phyloP scores from a whole-genome alignment of 2,888 invertebrate genomes.

The Dryobotodes eremita region DNA sequence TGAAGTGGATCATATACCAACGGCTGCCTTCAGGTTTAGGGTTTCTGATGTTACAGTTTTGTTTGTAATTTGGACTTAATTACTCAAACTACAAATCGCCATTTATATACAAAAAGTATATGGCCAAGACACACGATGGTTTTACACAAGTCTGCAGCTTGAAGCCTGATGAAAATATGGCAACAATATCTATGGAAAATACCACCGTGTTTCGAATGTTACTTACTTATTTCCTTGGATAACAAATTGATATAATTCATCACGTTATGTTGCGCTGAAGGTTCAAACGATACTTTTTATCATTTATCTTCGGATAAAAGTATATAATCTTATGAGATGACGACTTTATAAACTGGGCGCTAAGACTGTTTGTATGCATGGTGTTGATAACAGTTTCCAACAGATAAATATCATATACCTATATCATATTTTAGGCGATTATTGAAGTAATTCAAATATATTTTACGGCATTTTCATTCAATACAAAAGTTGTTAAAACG shows the following conservation, averaged over 20 bases:
- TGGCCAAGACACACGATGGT: not conserved
- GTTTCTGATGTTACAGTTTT: not conserved
- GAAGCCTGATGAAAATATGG: not conserved
- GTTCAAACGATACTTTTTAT: constrained; percentile 70
- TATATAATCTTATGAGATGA: constrained; percentile 60
- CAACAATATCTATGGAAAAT: constrained; percentile 42
- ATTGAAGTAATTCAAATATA: not conserved
- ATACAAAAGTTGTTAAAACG: not conserved
- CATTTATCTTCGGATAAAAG: constrained; percentile 74
- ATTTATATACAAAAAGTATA: not conserved
- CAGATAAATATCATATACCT: constrained; percentile 26
- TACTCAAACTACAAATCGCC: not conserved
- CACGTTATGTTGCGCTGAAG: constrained; percentile 42
- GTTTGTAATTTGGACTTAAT: not conserved
- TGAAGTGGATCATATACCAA: constrained; percentile 21
- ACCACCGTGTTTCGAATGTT: constrained; percentile 27
- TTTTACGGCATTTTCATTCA: not conserved
- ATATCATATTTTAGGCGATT: constrained; percentile 4
- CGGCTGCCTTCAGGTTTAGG: not conserved
- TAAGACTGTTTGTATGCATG: constrained; percentile 37
- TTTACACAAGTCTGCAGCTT: not conserved
- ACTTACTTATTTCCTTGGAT: constrained; percentile 41
- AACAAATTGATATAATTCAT: constrained; percentile 50
- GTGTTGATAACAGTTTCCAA: constrained; percentile 55
- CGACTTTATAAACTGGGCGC: constrained; percentile 47